Evolutionary conservation across 1,140 invertebrate genomes (phyloP), one percentile per base, ranked within the genome.

Genomic region (Drosophila pallidifrons): DNA sequence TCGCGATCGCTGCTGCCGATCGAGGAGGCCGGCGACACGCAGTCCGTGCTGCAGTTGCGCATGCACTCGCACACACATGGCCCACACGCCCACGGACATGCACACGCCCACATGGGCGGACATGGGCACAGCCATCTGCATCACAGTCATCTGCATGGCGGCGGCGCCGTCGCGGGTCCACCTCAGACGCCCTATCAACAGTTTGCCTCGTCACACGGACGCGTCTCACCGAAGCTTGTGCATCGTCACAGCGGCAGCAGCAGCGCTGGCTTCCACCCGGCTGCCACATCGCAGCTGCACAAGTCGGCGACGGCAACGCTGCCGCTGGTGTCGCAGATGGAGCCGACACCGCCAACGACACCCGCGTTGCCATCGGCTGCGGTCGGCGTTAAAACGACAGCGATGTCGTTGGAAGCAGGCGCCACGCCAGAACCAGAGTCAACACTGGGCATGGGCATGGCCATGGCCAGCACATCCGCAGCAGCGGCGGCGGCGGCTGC

Each of bases 1-100:
- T 92, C 91, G 68, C 92, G 89, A 59, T 85, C 92, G 35, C 71
- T 93, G 91, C 87, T 92, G 82, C 92, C 92, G 77, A 92, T 93
- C 65, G 88, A 91, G 58, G 91, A 93, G 77, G 58, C 51, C 52
- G 66, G 83, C 52, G 92, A 92, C 32, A 89, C 82, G 57, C 91
- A 92, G 47, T 92, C 91, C 30, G 82, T 92, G 77, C 47, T 92
- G 59, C 91, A 92, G 77, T 54, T 91, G 85, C 89, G 90, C 66
- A 92, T 92, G 75, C 91, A 91, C 55, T 69, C 80, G 35, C 82
- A 89, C 52, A 49, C 74, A 5, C 86, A 91, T 38, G 68, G 60
- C n/a, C 86, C 30, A 1, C 30, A 32, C 2, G 30, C 30, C 30
- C 30, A 32, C 30, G 30, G 30, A 8, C 30, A 32, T 2, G 10